Evolutionary conservation across 2,113 vertebrate genomes (phyloP).

Genomic region (Limanda limanda): DNA sequence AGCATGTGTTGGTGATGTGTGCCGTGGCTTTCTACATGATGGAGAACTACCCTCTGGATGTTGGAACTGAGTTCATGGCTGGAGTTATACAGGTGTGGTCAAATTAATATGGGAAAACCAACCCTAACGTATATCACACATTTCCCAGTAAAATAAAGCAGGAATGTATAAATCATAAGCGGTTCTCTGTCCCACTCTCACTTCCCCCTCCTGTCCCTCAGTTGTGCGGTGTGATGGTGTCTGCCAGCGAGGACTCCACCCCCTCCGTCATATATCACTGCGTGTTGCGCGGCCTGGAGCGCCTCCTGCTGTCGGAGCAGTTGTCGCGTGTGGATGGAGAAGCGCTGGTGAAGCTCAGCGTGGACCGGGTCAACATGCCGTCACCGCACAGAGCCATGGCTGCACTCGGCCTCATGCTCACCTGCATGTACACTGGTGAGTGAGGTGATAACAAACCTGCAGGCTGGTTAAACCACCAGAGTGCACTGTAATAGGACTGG

Average conservation of each 20-base stretch:
- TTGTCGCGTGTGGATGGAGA: constrained; percentile 93
- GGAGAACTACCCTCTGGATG: constrained; percentile 97
- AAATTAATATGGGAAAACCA: neutral
- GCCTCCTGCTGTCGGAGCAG: constrained; percentile 95
- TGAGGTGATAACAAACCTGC: neutral
- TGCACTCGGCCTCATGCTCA: constrained; percentile 97
- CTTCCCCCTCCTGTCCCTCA: constrained; percentile 58
- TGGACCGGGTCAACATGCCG: constrained; percentile 95
- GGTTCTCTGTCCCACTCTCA: neutral
- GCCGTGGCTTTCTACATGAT: constrained; percentile 98
- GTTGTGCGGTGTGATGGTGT: constrained; percentile 96
- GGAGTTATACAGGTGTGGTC: constrained; percentile 91
- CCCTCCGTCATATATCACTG: constrained; percentile 96
- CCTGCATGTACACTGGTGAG: constrained; percentile 99
- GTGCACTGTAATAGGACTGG: constrained; percentile 12
- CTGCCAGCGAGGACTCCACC: constrained; percentile 93
- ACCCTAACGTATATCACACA: neutral
- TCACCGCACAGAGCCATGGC: constrained; percentile 98
- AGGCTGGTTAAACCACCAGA: constrained; percentile 10
- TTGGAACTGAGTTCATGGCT: constrained; percentile 94
- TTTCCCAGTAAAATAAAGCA: no score
- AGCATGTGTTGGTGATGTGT: constrained; percentile 97
- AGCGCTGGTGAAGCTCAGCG: constrained; percentile 94
- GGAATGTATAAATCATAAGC: neutral
- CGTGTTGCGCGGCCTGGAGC: constrained; percentile 93